Conservation (phyloP, 2,113 vertebrate species). For the Eulemur macaco region DNA sequence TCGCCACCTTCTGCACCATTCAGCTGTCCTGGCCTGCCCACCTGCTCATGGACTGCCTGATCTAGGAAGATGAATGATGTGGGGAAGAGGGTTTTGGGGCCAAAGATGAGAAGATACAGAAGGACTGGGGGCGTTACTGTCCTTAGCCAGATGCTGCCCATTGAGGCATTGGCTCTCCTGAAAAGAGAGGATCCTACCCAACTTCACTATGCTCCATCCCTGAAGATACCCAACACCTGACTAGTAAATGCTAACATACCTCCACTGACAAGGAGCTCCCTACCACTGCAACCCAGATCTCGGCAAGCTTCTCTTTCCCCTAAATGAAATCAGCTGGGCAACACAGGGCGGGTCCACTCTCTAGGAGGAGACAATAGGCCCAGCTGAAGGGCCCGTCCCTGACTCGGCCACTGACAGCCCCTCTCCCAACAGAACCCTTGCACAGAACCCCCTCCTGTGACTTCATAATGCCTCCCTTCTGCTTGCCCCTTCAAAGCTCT, state of each 20-base stretch:
- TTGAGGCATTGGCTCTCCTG: neutral
- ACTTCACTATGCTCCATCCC: neutral
- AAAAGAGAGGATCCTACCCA: neutral
- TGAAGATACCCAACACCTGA: neutral
- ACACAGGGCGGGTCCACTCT: neutral
- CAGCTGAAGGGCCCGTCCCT: neutral
- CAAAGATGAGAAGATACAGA: neutral
- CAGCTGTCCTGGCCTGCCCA: neutral
- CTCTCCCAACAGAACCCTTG: neutral
- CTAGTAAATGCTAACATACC: neutral
- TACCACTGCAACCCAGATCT: neutral
- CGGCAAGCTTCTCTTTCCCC: neutral
- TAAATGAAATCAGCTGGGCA: neutral
- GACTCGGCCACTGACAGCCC: neutral
- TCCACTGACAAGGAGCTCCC: neutral
- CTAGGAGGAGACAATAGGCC: neutral
- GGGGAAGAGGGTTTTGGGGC: neutral
- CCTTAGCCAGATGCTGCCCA: neutral
- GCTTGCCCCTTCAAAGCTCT: neutral
- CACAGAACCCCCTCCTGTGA: neutral
- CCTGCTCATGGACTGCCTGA: neutral
- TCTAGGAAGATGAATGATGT: neutral
- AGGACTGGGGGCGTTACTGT: neutral
- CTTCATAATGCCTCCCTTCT: neutral
- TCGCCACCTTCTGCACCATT: neutral